Evolutionary conservation across 1,140 invertebrate species (phyloP), one percentile per base, ranked within the genome.

Genomic region (Drosophila miranda): DNA sequence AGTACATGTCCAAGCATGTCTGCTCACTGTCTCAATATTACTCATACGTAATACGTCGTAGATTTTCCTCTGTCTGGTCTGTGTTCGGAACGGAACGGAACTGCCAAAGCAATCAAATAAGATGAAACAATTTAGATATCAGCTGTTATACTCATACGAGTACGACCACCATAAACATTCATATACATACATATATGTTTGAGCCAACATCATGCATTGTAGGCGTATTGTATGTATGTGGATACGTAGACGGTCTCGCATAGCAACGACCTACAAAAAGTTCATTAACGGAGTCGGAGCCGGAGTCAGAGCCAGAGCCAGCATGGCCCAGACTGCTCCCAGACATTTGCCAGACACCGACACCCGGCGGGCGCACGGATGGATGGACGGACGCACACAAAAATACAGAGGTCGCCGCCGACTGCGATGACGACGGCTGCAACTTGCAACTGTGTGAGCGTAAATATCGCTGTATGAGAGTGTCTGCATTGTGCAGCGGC

Each of bases 191-290:
- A 1, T 52, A 11, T 38, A 19, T 52, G 16, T 38, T 19, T 38
- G 50, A 41, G 49, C 30, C 50, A 52, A 30, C 51, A 63, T 50
- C 26, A 45, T 55, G 54, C 57, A 51, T 16, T 34, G 16, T 51
- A 19, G 23, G 19, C 52, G 26, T 55, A 19, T 16, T 44, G 34
- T 50, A 30, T 55, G 52, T 56, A 26, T 63, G 49, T 63, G 38
- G 52, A 13, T 13, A 38, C 34, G 34, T 38, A 38, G 34, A 38
- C 34, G 42, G 59, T 63, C 63, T 74, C 67, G 78, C 86, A 89
- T 88, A 89, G 77, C 89, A 90, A 90, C 89, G 89, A 90, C 89
- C 89, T 90, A 90, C 89, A 90, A 90, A 90, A 90, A 90, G 89
- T 90, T 90, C 89, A 90, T 90, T 90, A 90, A 77, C 79, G 80